phyloP scores from a whole-genome alignment of 2,888 invertebrate genomes.

The Graphium colonna region DNA sequence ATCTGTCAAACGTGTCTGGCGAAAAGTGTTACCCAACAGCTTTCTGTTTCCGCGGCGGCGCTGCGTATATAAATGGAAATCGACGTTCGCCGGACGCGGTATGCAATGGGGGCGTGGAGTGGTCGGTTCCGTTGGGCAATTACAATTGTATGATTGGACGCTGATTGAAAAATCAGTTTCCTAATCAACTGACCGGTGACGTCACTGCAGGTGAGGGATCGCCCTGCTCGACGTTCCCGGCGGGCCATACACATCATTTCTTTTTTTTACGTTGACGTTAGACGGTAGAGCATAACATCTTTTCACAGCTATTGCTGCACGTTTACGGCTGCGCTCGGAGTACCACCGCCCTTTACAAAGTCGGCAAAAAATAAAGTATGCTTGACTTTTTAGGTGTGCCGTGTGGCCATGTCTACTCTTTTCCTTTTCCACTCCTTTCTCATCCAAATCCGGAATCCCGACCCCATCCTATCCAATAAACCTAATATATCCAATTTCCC shows the following conservation, averaged over 20 bases:
- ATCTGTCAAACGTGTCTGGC: background rate
- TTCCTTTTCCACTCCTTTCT: no score
- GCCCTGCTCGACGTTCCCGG: background rate
- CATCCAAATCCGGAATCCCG: no score
- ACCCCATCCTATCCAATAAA: no score
- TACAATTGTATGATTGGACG: slow-evolving; percentile 73
- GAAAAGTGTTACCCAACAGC: slow-evolving; percentile 1
- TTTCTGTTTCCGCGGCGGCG: slow-evolving; percentile 7
- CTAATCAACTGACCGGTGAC: slow-evolving; percentile 59
- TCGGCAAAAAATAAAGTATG: no score
- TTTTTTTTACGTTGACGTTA: no score
- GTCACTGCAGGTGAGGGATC: slow-evolving; percentile 28
- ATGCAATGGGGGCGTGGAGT: slow-evolving; percentile 59
- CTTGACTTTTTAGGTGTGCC: no score
- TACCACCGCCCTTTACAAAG: no score
- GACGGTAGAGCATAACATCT: no score
- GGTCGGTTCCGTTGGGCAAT: slow-evolving; percentile 68
- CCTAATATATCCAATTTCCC: no score
- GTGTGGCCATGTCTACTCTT: no score
- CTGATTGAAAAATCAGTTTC: slow-evolving; percentile 73
- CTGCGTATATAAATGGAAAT: slow-evolving; percentile 17
- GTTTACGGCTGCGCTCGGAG: no score
- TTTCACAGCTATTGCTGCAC: no score
- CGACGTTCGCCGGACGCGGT: slow-evolving; percentile 37
- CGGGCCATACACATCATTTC: background rate